These are phyloP conservation scores for Subacronicta megacephala DNA, from an alignment of 2,888 invertebrate species.

Conservation along the genomic window DNA sequence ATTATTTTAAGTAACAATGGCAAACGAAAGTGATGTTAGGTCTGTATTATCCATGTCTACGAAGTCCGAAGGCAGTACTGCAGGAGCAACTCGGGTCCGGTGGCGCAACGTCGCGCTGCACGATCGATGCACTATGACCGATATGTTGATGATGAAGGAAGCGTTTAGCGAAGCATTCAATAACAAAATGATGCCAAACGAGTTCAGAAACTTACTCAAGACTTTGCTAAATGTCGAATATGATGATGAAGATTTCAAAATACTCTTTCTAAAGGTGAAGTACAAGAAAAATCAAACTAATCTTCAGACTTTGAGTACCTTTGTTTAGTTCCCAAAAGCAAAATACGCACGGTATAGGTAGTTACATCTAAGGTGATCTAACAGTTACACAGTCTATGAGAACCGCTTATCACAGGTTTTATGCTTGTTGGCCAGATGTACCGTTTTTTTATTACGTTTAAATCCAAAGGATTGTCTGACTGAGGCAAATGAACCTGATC, in stretches of 20 bases:
- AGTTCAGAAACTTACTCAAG: conserved; percentile 79
- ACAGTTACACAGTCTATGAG: too few relatives aligned
- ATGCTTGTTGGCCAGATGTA: too few relatives aligned
- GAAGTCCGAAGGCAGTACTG: conserved; percentile 75
- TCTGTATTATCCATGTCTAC: conserved; percentile 75
- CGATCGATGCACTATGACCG: conserved; percentile 78
- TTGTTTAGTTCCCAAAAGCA: too few relatives aligned
- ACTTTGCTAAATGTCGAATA: conserved; percentile 84
- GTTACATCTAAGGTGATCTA: too few relatives aligned
- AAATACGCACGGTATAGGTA: too few relatives aligned
- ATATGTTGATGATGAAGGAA: conserved; percentile 83
- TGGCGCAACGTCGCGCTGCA: conserved; percentile 78
- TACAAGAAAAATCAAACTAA: neutral
- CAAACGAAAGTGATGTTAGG: conserved; percentile 74
- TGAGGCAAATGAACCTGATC: too few relatives aligned
- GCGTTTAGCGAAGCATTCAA: conserved; percentile 80
- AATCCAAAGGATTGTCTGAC: too few relatives aligned
- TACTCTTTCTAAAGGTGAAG: conserved; percentile 90
- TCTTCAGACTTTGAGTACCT: too few relatives aligned
- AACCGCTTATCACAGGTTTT: too few relatives aligned
- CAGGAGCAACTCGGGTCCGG: conserved; percentile 58
- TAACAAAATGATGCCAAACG: conserved; percentile 77
- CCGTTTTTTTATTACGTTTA: too few relatives aligned
- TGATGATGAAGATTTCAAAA: conserved; percentile 89
- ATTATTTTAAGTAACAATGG: conserved; percentile 59